Evolutionary conservation across 1,140 invertebrate genomes (phyloP).

Genomic region (Dinoponera quadriceps): DNA sequence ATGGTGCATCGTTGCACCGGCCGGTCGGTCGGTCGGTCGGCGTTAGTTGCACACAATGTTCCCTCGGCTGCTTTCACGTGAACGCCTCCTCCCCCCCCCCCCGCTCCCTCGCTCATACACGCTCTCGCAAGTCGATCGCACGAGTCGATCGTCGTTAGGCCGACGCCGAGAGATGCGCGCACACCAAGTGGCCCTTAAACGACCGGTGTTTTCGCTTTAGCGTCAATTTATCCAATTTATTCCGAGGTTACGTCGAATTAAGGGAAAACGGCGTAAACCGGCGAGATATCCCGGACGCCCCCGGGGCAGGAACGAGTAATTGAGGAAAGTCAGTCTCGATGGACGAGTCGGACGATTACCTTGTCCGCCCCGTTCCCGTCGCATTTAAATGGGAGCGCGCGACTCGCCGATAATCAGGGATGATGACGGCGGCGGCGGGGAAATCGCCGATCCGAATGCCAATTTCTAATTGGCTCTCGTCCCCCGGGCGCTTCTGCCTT

Average conservation of each 20-base stretch:
- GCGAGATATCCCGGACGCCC: constrained; percentile 34
- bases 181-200: constrained; percentile 63
- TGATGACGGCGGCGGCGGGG: neutral
- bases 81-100: constrained; percentile 4
- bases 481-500: neutral
- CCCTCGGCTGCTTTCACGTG: constrained; percentile 46
- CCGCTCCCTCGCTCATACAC: constrained; percentile 3
- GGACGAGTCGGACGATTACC: constrained; percentile 35
- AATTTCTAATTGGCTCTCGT: constrained; percentile 21
- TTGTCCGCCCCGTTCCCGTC: constrained; percentile 35
- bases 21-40: constrained; percentile 4
- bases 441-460: constrained; percentile 2
- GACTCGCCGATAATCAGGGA: constrained; percentile 17
- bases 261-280: constrained; percentile 55
- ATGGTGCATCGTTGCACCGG: constrained; percentile 74
- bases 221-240: constrained; percentile 73
- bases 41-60: constrained; percentile 23
- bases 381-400: constrained; percentile 34
- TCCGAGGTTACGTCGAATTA: constrained; percentile 64
- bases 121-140: constrained; percentile 50
- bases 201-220: constrained; percentile 73
- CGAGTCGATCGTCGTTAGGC: constrained; percentile 67
- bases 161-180: constrained; percentile 51
- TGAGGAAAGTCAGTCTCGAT: constrained; percentile 49
- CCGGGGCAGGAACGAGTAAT: constrained; percentile 41